Evolutionary conservation across 1,140 invertebrate species (phyloP).

Genomic region (Hestina assimilis): DNA sequence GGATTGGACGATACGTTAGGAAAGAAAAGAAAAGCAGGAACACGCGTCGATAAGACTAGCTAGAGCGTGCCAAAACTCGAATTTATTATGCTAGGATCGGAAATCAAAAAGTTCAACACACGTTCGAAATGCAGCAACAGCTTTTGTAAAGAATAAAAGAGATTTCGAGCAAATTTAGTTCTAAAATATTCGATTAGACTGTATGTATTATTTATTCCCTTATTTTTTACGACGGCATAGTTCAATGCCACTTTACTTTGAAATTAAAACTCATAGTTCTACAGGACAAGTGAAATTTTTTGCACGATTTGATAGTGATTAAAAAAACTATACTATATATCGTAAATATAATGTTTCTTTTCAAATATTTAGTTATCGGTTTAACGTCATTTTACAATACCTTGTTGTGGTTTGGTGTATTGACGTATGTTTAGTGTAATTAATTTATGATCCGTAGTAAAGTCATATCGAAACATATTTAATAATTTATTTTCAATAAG

Average conservation of each 20-base stretch:
- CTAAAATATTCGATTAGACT: neutral
- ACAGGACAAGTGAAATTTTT: too few relatives aligned
- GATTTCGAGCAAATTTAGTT: neutral
- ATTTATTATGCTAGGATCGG: conserved; percentile 35
- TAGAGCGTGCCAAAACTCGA: conserved; percentile 35
- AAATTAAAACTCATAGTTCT: too few relatives aligned
- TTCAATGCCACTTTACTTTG: too few relatives aligned
- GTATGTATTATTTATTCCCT: too few relatives aligned
- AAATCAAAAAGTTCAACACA: conserved; percentile 29
- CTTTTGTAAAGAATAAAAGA: neutral
- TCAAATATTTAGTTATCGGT: neutral
- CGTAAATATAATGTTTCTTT: too few relatives aligned
- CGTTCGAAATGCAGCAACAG: neutral
- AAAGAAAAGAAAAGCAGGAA: conserved; percentile 31
- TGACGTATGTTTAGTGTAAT: neutral
- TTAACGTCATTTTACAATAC: neutral
- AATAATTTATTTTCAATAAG: too few relatives aligned
- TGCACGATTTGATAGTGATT: too few relatives aligned
- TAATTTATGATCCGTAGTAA: neutral
- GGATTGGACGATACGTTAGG: conserved; percentile 36
- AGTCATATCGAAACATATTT: too few relatives aligned
- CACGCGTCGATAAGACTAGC: conserved; percentile 33
- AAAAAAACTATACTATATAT: too few relatives aligned
- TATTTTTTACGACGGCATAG: too few relatives aligned
- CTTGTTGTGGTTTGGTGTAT: neutral